These are phyloP conservation scores for Hydraecia micacea DNA, from an alignment of 2,888 invertebrate species.

Conservation along the genomic window DNA sequence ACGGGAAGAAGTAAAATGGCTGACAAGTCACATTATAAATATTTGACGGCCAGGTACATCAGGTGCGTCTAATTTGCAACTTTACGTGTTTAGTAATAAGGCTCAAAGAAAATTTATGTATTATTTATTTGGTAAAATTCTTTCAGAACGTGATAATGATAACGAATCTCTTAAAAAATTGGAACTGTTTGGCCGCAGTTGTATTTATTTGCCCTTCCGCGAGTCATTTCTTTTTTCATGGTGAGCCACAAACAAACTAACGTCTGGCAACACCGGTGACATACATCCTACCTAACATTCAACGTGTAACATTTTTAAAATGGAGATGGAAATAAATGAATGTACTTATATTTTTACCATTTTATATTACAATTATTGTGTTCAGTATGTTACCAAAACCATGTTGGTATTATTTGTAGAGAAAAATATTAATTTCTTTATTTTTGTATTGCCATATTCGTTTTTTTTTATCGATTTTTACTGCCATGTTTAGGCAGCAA, in stretches of 20 bases:
- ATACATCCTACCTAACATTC: conserved; percentile 1
- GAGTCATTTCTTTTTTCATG: conserved; percentile 8
- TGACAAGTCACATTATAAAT: not conserved
- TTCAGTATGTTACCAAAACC: conserved; percentile 70
- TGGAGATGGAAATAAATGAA: conserved; percentile 39
- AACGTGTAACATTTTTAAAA: conserved; percentile 22
- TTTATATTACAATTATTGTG: conserved; percentile 58
- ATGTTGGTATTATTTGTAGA: conserved; percentile 62
- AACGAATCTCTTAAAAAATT: conserved; percentile 24
- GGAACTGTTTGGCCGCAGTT: not conserved
- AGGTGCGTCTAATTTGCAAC: conserved; percentile 17
- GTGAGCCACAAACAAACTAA: not conserved
- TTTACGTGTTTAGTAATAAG: not conserved
- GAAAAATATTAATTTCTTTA: conserved; percentile 47
- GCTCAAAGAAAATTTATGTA: not conserved
- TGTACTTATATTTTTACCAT: conserved; percentile 52
- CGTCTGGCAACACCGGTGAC: conserved; percentile 26
- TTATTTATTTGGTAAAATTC: not conserved
- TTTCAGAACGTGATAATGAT: conserved; percentile 6
- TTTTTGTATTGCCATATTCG: conserved; percentile 61
- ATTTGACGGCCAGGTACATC: not conserved
- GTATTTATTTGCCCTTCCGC: not conserved
- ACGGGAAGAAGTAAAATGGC: not conserved
- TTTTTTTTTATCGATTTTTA: conserved; percentile 15
- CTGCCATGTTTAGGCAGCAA: conserved; percentile 4